A percentile compares a stretch with the other conserved stretches of the same genome.
Conservation (phyloP, 2,113 vertebrate genomes). For the Ginglymostoma cirratum region DNA sequence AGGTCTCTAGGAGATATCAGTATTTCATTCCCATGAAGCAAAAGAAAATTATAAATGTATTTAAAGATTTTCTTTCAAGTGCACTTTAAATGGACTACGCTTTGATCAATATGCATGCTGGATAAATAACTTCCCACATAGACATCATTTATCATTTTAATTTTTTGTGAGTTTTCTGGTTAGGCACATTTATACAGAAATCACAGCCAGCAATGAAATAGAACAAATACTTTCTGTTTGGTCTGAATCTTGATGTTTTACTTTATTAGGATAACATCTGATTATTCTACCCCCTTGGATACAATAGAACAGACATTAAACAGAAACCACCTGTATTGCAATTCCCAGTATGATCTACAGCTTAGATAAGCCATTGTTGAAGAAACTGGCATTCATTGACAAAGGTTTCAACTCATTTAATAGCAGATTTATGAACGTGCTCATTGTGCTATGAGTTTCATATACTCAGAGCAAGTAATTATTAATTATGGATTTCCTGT, state of each 20-base stretch:
- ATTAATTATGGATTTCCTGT: slow-evolving; percentile 21
- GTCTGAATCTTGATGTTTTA: neutral
- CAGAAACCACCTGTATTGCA: neutral
- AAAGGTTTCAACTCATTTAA: neutral
- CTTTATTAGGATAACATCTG: neutral
- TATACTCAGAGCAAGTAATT: neutral
- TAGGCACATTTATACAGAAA: neutral
- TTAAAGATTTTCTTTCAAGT: neutral
- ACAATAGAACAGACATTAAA: neutral
- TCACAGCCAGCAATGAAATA: neutral
- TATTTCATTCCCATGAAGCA: neutral
- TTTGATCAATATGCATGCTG: neutral
- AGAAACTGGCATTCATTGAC: neutral
- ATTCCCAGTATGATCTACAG: neutral
- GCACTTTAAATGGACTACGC: too few species aligned
- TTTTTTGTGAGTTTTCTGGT: neutral
- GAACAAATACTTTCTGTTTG: neutral
- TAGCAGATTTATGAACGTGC: neutral
- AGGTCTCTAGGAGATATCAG: neutral
- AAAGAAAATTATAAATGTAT: neutral
- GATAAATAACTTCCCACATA: neutral
- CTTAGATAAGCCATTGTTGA: neutral
- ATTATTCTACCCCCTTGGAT: neutral
- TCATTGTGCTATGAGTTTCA: neutral
- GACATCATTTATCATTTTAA: neutral